These are phyloP conservation scores for Ictalurus punctatus DNA, from an alignment of 2,113 vertebrate species.

Conservation along the genomic window DNA sequence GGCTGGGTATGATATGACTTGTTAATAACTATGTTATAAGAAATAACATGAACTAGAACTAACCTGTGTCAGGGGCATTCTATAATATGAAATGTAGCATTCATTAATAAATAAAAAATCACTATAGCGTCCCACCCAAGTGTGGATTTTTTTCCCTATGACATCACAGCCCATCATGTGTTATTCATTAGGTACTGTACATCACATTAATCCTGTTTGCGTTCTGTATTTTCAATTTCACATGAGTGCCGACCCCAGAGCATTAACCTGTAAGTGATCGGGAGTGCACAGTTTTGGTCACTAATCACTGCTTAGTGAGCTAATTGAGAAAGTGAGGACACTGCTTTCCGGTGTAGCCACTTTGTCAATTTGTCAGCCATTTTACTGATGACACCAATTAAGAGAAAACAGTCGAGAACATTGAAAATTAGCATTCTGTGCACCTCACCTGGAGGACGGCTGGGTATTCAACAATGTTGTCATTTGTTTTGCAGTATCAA, in stretches of 20 bases:
- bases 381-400: constrained; percentile 76
- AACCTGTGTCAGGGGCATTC: not conserved
- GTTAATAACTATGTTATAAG: not conserved
- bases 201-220: not conserved
- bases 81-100: not conserved
- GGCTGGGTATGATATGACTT: not conserved
- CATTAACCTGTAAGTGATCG: not conserved
- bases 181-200: not conserved
- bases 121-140: not conserved
- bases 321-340: constrained; percentile 58
- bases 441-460: constrained; percentile 22
- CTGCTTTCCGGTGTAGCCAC: constrained; percentile 50
- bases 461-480: constrained; percentile 20
- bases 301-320: constrained; percentile 34
- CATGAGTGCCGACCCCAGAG: not conserved
- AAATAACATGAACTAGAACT: not conserved
- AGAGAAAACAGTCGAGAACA: constrained; percentile 69
- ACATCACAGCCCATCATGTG: not conserved
- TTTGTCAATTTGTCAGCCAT: constrained; percentile 63
- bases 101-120: not conserved
- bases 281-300: constrained; percentile 32
- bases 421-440: constrained; percentile 67
- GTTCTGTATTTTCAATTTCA: not conserved
- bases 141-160: not conserved
- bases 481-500: constrained; percentile 57